These are phyloP conservation scores for Alentia gelatinosa DNA, from an alignment of 2,888 invertebrate genomes.

Conservation along the genomic window DNA sequence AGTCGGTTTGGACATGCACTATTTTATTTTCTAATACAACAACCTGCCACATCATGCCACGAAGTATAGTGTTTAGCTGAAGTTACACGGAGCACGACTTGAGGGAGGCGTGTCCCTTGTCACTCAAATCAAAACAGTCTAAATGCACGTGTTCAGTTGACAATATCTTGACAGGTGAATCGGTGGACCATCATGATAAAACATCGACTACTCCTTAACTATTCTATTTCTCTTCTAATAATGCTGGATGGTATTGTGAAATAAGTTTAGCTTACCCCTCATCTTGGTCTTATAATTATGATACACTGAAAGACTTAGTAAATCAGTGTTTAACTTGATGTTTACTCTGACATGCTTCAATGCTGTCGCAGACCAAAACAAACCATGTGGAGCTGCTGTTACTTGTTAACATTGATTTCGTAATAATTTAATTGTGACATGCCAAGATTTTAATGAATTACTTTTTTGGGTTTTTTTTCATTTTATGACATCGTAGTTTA, in stretches of 20 bases:
- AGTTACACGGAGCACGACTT: not conserved
- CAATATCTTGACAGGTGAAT: not conserved
- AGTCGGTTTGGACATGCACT: too few relatives aligned
- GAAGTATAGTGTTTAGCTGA: not conserved
- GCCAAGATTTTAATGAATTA: not conserved
- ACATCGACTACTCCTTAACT: too few relatives aligned
- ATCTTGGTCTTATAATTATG: not conserved
- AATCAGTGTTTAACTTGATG: not conserved
- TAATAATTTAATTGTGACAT: not conserved
- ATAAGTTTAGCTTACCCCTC: not conserved
- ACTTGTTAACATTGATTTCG: not conserved
- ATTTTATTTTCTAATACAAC: too few relatives aligned
- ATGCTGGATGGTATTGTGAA: too few relatives aligned
- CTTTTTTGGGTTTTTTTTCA: too few relatives aligned
- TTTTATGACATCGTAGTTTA: not conserved
- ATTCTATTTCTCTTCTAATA: too few relatives aligned
- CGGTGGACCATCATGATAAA: too few relatives aligned
- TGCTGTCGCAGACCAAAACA: not conserved
- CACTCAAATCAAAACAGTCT: not conserved
- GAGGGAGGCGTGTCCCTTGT: not conserved
- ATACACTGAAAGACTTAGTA: not conserved
- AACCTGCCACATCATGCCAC: too few relatives aligned
- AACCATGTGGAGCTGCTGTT: not conserved
- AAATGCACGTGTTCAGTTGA: constrained; percentile 21
- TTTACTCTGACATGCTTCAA: not conserved